A percentile compares a stretch with the other conserved stretches of the same genome.
These are phyloP conservation scores for Telenomus remus DNA, from an alignment of 1,140 invertebrate species.

Conservation along the genomic window DNA sequence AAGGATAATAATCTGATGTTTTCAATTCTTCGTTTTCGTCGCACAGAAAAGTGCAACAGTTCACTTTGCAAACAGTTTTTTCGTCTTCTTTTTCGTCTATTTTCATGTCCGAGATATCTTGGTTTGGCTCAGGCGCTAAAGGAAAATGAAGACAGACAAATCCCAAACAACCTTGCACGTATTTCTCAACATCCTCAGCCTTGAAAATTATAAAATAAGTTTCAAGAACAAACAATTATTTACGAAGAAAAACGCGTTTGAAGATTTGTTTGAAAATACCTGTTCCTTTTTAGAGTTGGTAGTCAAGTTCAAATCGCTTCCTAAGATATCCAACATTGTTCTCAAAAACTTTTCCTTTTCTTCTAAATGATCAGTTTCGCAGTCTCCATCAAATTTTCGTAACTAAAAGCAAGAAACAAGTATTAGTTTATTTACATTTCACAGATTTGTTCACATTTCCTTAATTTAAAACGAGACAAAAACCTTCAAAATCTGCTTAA, in stretches of 20 bases:
- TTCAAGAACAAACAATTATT: too few relatives aligned
- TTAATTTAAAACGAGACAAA: background rate
- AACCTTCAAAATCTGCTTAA: conserved; percentile 59
- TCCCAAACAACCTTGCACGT: conserved; percentile 29
- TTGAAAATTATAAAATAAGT: too few relatives aligned
- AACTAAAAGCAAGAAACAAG: too few relatives aligned
- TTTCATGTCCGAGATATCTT: background rate
- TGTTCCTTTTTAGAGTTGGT: conserved; percentile 7
- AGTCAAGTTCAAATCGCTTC: conserved; percentile 34
- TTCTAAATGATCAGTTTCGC: conserved; percentile 21
- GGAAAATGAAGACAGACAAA: conserved; percentile 15
- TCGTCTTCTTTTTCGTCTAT: conserved; percentile 2
- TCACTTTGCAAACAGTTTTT: conserved; percentile 9
- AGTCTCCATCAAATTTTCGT: conserved; percentile 25
- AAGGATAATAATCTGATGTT: conserved; percentile 17
- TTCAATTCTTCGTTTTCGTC: conserved; percentile 11
- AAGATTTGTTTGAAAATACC: conserved; percentile 9
- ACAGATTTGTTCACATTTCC: too few relatives aligned
- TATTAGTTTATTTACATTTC: too few relatives aligned
- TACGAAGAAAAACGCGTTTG: too few relatives aligned
- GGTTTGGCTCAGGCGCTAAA: too few relatives aligned
- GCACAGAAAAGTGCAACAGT: background rate
- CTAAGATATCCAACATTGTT: conserved; percentile 65
- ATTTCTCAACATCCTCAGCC: conserved; percentile 18
- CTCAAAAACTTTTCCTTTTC: conserved; percentile 63